A percentile compares a stretch with the other conserved stretches of the same genome.
Conservation (phyloP, 2,797 vertebrate species). For the Tapera naevia region DNA sequence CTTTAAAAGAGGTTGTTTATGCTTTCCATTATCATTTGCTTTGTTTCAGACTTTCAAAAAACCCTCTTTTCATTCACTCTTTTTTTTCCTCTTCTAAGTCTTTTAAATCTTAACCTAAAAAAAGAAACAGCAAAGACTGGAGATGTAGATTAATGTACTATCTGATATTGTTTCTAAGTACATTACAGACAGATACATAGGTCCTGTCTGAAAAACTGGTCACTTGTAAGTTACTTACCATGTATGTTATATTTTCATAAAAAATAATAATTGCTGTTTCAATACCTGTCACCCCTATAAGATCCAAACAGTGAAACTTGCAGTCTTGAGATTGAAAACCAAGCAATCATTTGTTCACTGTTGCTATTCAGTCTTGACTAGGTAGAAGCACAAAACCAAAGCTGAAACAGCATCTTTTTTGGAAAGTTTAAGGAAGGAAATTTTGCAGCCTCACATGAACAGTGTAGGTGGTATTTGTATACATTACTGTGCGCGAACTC, state of each 20-base stretch:
- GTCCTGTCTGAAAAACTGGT: neutral
- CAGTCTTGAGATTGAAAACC: neutral
- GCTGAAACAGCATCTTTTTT: neutral
- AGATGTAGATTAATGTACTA: neutral
- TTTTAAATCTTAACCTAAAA: neutral
- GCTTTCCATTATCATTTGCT: neutral
- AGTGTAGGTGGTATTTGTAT: neutral
- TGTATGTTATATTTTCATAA: neutral
- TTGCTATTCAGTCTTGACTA: neutral
- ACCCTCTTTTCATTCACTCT: rapidly evolving
- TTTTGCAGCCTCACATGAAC: neutral
- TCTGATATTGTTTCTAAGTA: neutral
- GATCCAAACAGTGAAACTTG: neutral
- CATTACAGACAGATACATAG: neutral
- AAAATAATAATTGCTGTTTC: neutral
- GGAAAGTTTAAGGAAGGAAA: neutral
- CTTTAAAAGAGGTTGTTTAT: neutral
- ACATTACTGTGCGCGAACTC: neutral
- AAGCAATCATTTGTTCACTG: neutral
- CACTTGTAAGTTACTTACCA: neutral
- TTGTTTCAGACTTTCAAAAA: neutral
- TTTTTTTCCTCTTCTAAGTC: neutral
- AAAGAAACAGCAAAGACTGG: neutral
- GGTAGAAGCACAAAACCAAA: neutral
- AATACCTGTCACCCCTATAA: neutral